Evolutionary conservation across 2,113 vertebrate genomes (phyloP).

Genomic region (Corythoichthys haematopterus): DNA sequence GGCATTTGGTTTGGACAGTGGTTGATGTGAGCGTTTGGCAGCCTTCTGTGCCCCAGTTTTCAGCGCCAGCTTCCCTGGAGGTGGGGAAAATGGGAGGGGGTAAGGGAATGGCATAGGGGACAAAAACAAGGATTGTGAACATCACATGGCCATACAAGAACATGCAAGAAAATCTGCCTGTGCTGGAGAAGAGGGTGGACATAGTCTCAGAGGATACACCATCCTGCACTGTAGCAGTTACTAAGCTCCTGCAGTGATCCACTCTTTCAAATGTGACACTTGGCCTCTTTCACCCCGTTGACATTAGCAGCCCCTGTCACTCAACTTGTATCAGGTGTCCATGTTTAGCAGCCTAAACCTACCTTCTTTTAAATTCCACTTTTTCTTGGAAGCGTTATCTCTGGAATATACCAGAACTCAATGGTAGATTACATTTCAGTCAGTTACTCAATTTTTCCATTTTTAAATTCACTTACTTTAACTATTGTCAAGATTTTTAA

Average conservation of each 20-base stretch:
- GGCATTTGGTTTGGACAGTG: constrained; percentile 91
- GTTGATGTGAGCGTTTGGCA: constrained; percentile 92
- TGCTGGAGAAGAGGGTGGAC: neutral
- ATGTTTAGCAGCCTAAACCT: constrained; percentile 30
- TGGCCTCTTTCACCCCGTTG: constrained; percentile 10
- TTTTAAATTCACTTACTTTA: neutral
- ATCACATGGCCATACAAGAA: constrained; percentile 15
- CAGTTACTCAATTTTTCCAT: neutral
- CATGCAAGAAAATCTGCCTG: neutral
- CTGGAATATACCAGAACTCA: neutral
- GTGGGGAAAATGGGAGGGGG: constrained; percentile 39
- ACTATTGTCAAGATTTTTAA: too few relatives aligned
- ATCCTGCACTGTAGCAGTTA: constrained; percentile 4
- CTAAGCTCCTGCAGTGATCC: neutral
- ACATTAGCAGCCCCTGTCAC: constrained; percentile 18
- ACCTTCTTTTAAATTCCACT: constrained; percentile 3
- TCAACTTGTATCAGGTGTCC: constrained; percentile 3
- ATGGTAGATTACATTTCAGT: neutral
- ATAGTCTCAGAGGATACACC: neutral
- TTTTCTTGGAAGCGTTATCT: constrained; percentile 12
- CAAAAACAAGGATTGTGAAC: constrained; percentile 33
- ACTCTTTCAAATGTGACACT: constrained; percentile 19
- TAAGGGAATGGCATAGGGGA: constrained; percentile 25
- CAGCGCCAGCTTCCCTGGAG: constrained; percentile 86
- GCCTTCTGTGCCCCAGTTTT: constrained; percentile 93